Evolutionary conservation across 1,140 invertebrate species (phyloP), one percentile per base, ranked within the genome.

Genomic region (Eumaeus atala): DNA sequence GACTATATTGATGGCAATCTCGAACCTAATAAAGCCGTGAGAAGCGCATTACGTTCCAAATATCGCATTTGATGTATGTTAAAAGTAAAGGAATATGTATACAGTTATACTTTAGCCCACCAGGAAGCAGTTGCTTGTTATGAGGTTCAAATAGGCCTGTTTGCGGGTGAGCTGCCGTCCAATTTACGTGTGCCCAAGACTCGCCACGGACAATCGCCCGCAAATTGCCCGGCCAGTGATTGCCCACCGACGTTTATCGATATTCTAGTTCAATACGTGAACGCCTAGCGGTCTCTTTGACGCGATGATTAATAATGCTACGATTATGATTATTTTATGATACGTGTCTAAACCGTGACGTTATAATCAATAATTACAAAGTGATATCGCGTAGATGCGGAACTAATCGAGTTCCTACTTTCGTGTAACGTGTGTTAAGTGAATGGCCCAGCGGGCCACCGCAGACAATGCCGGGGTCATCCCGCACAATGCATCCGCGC

Each of bases 311-410:
- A 77, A 80, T 77, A 71, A 77, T 72, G 57, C 64, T 54, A 44
- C 62, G 56, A 61, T 51, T 51, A 47, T 35, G 40, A 36, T 52
- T 34, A 51, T 34, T 9, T 35, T 50, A 50, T 50, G 36, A 42
- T 12, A 28, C 38, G 42, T 38, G n/a, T 53, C 51, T 34, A 67
- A 72, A 72, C 71, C 83, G 76, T 86, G 74, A 83, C 73, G 69
- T 72, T 70, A 72, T 82, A 81, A 84, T 84, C 77, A 77, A 87
- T 83, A 83, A 87, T 84, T 84, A 84, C 70, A 59, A 77, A 74
- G 76, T 70, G 63, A 71, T 74, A 80, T 77, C 67, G 81, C 65
- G 59, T 67, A 73, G 70, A 75, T 37, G 66, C 70, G 79, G 68
- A 87, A 84, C 84, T 70, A 87, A 87, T 61, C 56, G 58, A 56